Evolutionary conservation across 2,888 invertebrate species (phyloP).

Genomic region (Synanthedon tipuliformis): DNA sequence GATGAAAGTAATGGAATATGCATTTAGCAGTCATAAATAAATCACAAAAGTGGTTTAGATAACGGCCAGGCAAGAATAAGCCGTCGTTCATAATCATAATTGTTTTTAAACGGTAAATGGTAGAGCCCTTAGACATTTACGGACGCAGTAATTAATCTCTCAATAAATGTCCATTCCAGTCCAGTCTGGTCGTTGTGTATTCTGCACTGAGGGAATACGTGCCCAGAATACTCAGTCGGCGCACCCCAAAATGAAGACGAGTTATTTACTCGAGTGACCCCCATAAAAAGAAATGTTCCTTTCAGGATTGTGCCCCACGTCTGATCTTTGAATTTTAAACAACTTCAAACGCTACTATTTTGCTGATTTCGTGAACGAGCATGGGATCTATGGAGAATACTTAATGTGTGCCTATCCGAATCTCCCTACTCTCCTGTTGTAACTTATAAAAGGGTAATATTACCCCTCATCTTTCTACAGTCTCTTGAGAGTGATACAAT

Average conservation of each 20-base stretch:
- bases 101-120: not conserved
- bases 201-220: constrained; percentile 14
- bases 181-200: constrained; percentile 10
- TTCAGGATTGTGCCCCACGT: constrained; percentile 33
- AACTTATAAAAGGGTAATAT: too few species aligned
- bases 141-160: not conserved
- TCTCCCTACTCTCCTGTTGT: too few species aligned
- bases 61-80: not conserved
- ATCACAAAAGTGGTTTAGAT: not conserved
- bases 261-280: constrained; percentile 57
- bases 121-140: not conserved
- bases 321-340: constrained; percentile 52
- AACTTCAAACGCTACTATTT: constrained; percentile 28
- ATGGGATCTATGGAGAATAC: constrained; percentile 15
- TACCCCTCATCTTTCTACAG: too few species aligned
- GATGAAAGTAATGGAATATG: not conserved
- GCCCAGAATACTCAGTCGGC: constrained; percentile 18
- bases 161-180: not conserved
- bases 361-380: constrained; percentile 32
- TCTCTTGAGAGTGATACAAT: too few species aligned
- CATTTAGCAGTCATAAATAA: not conserved
- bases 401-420: constrained; percentile 12
- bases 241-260: constrained; percentile 34
- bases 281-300: constrained; percentile 45
- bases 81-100: not conserved